These are phyloP conservation scores for Colletes latitarsis DNA, from an alignment of 1,140 invertebrate genomes.

Conservation along the genomic window DNA sequence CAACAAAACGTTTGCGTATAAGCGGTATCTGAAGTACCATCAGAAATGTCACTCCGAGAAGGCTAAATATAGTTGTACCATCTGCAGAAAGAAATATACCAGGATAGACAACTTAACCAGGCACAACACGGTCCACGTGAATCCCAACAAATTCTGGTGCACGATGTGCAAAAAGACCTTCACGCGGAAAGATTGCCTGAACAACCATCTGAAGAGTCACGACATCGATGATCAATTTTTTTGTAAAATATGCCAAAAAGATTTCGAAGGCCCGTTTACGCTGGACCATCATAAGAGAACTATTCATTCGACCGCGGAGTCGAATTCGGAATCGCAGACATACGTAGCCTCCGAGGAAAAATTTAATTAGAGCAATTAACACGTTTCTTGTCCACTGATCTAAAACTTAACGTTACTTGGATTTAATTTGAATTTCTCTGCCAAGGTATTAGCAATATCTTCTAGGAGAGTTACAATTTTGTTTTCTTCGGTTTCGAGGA, in stretches of 20 bases:
- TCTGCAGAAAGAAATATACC: constrained; percentile 75
- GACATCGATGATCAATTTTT: constrained; percentile 70
- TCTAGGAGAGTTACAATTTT: too few species aligned
- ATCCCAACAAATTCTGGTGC: constrained; percentile 76
- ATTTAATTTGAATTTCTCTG: too few species aligned
- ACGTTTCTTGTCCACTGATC: too few species aligned
- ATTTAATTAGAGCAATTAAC: neutral
- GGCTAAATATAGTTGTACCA: constrained; percentile 73
- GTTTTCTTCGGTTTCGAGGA: too few species aligned
- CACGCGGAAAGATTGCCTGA: constrained; percentile 74
- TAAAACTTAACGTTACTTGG: too few species aligned
- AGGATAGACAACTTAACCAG: constrained; percentile 75
- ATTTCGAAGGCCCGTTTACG: constrained; percentile 71
- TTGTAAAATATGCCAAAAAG: constrained; percentile 71
- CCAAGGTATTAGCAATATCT: too few species aligned
- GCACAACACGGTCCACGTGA: constrained; percentile 75
- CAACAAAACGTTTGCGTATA: constrained; percentile 72
- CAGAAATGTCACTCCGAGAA: constrained; percentile 72
- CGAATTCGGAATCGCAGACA: too few species aligned
- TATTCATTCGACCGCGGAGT: neutral
- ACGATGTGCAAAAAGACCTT: constrained; percentile 73
- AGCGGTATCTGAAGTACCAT: constrained; percentile 74
- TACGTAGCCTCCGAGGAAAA: too few species aligned
- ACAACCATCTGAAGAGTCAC: constrained; percentile 75
- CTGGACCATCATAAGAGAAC: constrained; percentile 66